phyloP scores from a whole-genome alignment of 2,797 vertebrate species.

The Cheirogaleus major region DNA sequence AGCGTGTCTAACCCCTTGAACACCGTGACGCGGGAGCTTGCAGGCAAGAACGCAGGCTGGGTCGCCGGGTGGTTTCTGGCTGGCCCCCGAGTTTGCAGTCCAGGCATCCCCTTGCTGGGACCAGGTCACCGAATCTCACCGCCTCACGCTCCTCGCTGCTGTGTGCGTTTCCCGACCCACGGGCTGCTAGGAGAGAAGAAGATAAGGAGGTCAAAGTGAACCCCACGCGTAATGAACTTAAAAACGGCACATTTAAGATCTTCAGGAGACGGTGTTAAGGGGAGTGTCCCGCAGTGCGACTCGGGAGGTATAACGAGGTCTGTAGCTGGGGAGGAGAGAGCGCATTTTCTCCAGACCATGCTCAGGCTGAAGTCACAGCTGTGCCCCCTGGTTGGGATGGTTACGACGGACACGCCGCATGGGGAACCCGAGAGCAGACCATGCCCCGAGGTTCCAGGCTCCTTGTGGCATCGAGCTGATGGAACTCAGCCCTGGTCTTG shows the following conservation, averaged over 20 bases:
- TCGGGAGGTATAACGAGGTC: accelerated
- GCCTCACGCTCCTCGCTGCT: accelerated
- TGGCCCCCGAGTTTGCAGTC: too few species aligned
- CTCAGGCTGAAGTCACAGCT: accelerated
- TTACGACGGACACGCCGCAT: background rate
- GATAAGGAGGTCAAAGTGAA: accelerated
- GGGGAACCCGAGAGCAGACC: accelerated
- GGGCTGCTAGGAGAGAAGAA: accelerated
- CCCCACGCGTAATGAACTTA: background rate
- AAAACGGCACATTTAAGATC: background rate
- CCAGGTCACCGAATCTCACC: accelerated
- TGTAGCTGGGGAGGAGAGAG: background rate
- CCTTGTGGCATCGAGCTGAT: accelerated
- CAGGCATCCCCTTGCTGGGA: accelerated
- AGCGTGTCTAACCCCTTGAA: accelerated
- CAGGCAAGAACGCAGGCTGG: accelerated
- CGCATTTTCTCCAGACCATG: background rate
- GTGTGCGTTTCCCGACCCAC: background rate
- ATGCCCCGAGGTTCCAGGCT: background rate
- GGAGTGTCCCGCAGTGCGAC: accelerated
- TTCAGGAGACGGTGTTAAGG: accelerated
- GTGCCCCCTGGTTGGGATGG: background rate
- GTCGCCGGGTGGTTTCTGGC: accelerated
- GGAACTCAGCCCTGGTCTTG: accelerated
- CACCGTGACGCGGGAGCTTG: accelerated